phyloP scores from a whole-genome alignment of 2,888 invertebrate genomes.

The Cataglyphis altisquamis region DNA sequence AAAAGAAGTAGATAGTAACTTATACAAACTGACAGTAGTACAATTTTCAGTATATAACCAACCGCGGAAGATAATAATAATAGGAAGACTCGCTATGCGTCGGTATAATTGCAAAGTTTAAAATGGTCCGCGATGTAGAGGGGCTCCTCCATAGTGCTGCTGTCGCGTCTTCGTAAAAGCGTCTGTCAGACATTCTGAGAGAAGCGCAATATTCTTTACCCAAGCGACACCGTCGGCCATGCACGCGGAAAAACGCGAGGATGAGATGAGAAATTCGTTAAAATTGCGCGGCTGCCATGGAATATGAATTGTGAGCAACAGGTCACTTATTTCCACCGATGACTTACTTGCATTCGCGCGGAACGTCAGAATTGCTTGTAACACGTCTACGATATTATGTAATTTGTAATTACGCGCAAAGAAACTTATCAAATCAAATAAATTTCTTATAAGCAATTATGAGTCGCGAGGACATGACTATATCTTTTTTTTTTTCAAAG shows the following conservation, averaged over 20 bases:
- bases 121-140: slow-evolving; percentile 42
- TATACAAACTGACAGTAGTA: slow-evolving; percentile 33
- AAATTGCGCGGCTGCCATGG: slow-evolving; percentile 42
- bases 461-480: background rate
- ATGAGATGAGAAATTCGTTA: slow-evolving; percentile 33
- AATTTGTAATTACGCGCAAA: slow-evolving; percentile 1
- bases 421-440: slow-evolving; percentile 8
- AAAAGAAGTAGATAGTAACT: slow-evolving; percentile 26
- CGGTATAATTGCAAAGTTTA: slow-evolving; percentile 56
- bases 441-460: background rate
- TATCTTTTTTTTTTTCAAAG: background rate
- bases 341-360: slow-evolving; percentile 41
- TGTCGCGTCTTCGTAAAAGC: slow-evolving; percentile 47
- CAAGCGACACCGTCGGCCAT: slow-evolving; percentile 39
- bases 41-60: slow-evolving; percentile 41
- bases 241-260: slow-evolving; percentile 49
- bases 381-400: background rate
- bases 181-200: slow-evolving; percentile 37
- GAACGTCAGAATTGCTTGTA: background rate
- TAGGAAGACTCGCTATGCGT: slow-evolving; percentile 16
- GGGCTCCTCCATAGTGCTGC: background rate
- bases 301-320: slow-evolving; percentile 58
- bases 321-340: slow-evolving; percentile 55
- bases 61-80: slow-evolving; percentile 45
- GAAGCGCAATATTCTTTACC: slow-evolving; percentile 58